Conservation (phyloP, 2,888 invertebrate genomes). For the Brachynemurus nebulosus region DNA sequence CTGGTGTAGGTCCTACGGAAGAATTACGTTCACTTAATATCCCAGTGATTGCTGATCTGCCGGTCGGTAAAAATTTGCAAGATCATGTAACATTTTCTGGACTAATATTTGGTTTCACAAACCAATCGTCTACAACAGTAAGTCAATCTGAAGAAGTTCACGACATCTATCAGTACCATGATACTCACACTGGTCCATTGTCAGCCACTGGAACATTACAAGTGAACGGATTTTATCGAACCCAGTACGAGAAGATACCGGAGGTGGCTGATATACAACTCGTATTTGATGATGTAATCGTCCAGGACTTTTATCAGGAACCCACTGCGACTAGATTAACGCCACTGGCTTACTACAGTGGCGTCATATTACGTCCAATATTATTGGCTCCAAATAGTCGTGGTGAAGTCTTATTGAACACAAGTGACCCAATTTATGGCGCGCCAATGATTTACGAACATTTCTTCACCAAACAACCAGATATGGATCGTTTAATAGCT, state of each 20-base stretch:
- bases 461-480: constrained; percentile 48
- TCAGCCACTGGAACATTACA: constrained; percentile 39
- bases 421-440: constrained; percentile 55
- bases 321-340: constrained; percentile 35
- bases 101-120: constrained; percentile 38
- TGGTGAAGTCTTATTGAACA: constrained; percentile 46
- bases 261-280: constrained; percentile 51
- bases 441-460: constrained; percentile 59
- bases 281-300: constrained; percentile 44
- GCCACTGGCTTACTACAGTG: constrained; percentile 48
- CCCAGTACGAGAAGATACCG: constrained; percentile 33
- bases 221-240: constrained; percentile 45
- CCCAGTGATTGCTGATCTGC: constrained; percentile 44
- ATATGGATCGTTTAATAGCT: constrained; percentile 44
- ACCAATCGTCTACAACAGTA: constrained; percentile 38
- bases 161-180: constrained; percentile 34
- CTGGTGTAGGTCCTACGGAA: constrained; percentile 48
- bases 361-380: constrained; percentile 45
- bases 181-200: constrained; percentile 36
- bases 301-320: constrained; percentile 42
- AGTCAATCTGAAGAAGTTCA: constrained; percentile 29
- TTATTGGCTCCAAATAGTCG: constrained; percentile 47
- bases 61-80: constrained; percentile 60
- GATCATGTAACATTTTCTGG: constrained; percentile 57
- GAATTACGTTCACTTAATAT: constrained; percentile 38